phyloP scores from a whole-genome alignment of 2,888 invertebrate species.

The Choristoneura rosaceana region DNA sequence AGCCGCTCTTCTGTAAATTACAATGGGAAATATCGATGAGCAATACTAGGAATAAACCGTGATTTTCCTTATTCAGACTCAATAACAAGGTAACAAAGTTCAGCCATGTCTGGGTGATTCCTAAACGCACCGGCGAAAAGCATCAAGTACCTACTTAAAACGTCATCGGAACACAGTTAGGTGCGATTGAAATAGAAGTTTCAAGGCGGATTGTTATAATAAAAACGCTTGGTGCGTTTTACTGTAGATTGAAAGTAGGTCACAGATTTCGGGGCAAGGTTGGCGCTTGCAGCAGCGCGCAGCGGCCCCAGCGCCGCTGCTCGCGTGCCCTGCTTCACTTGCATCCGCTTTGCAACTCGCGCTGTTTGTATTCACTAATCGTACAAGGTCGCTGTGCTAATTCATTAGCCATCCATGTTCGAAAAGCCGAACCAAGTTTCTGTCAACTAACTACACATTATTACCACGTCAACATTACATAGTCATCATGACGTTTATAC shows the following conservation, averaged over 20 bases:
- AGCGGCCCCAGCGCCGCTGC: constrained; percentile 50
- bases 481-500: not conserved
- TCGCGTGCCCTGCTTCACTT: constrained; percentile 69
- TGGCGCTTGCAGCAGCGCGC: constrained; percentile 64
- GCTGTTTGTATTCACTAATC: constrained; percentile 71
- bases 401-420: constrained; percentile 59
- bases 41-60: constrained; percentile 7
- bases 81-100: constrained; percentile 8
- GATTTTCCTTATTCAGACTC: constrained; percentile 18
- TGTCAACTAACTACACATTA: not conserved
- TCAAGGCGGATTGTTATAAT: constrained; percentile 65
- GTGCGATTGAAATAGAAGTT: constrained; percentile 52
- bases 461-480: not conserved
- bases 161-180: constrained; percentile 8
- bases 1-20: not conserved
- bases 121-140: constrained; percentile 1
- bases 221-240: constrained; percentile 79
- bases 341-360: constrained; percentile 77
- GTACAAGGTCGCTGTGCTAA: constrained; percentile 76
- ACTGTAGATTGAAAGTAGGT: constrained; percentile 77
- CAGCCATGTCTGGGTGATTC: constrained; percentile 14
- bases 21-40: constrained; percentile 12
- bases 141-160: not conserved
- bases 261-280: constrained; percentile 83
- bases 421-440: not conserved